A percentile compares a stretch with the other conserved stretches of the same genome.
These are phyloP conservation scores for Podabrus alpinus DNA, from an alignment of 2,888 invertebrate species.

Conservation along the genomic window DNA sequence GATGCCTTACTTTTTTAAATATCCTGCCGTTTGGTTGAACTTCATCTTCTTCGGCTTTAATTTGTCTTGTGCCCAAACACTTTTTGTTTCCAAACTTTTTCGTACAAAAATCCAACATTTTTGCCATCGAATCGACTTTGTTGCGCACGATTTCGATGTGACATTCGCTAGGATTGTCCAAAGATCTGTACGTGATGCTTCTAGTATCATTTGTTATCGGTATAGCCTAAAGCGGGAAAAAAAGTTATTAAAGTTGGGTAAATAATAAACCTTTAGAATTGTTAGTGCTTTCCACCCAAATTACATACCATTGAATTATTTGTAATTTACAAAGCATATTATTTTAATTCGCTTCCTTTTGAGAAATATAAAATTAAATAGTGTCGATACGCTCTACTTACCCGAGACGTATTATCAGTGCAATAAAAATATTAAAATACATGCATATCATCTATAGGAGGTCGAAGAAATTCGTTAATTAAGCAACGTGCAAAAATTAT, in stretches of 20 bases:
- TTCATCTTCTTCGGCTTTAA: slow-evolving; percentile 93
- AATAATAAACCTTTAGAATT: neutral
- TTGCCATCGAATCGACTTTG: slow-evolving; percentile 80
- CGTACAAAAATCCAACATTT: slow-evolving; percentile 80
- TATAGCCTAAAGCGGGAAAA: slow-evolving; percentile 64
- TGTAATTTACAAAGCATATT: neutral
- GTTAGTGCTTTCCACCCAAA: neutral
- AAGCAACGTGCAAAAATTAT: neutral
- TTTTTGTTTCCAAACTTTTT: slow-evolving; percentile 72
- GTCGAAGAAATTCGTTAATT: neutral
- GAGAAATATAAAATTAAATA: neutral
- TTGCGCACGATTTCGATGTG: slow-evolving; percentile 76
- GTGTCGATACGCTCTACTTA: neutral
- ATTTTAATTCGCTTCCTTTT: neutral
- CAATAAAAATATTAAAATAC: neutral
- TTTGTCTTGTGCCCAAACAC: slow-evolving; percentile 88
- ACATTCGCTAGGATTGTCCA: slow-evolving; percentile 69
- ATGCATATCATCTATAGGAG: slow-evolving; percentile 2
- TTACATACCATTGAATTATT: neutral
- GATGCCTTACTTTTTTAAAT: slow-evolving; percentile 81
- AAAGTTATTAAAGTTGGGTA: neutral
- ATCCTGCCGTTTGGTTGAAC: slow-evolving; percentile 90
- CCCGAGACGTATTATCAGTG: neutral
- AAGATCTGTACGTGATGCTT: slow-evolving; percentile 74
- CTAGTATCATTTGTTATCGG: slow-evolving; percentile 66